phyloP scores from a whole-genome alignment of 2,797 vertebrate species.

The Alectoris magna region DNA sequence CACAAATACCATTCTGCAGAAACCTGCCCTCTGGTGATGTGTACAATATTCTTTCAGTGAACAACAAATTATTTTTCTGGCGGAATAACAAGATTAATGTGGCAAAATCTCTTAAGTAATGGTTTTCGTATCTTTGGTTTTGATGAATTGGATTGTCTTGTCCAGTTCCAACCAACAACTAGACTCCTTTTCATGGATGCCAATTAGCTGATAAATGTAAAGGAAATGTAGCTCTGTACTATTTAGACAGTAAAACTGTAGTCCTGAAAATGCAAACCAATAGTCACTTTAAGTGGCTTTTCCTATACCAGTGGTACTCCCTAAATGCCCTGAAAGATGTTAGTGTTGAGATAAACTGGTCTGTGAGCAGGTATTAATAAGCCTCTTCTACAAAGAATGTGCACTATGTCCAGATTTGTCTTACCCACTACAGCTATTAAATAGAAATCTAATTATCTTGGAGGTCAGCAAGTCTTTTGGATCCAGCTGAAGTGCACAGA shows the following conservation, averaged over 20 bases:
- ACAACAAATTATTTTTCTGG: background rate
- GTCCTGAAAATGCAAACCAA: background rate
- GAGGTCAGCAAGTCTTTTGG: background rate
- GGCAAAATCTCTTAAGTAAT: constrained; percentile 12
- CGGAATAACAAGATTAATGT: constrained; percentile 41
- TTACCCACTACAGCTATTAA: background rate
- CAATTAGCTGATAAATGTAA: constrained; percentile 31
- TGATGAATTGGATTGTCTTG: constrained; percentile 36
- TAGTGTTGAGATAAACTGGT: background rate
- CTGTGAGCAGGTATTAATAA: background rate
- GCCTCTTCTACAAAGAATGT: background rate
- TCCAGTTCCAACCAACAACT: constrained; percentile 15
- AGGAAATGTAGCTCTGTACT: background rate
- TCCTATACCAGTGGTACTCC: background rate
- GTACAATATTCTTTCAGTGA: constrained; percentile 42
- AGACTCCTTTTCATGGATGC: constrained; percentile 43
- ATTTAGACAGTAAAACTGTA: background rate
- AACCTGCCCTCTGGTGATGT: constrained; percentile 42
- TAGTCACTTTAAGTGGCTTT: background rate
- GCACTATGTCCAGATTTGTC: background rate
- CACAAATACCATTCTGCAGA: background rate
- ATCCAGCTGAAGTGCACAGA: background rate
- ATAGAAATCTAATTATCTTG: constrained; percentile 10
- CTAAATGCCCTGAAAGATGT: background rate
- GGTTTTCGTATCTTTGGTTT: background rate